Percentiles rank a stretch among this genome's conserved stretches.
These are phyloP conservation scores for Dynastes tityus DNA, from an alignment of 2,888 invertebrate species.

Conservation along the genomic window DNA sequence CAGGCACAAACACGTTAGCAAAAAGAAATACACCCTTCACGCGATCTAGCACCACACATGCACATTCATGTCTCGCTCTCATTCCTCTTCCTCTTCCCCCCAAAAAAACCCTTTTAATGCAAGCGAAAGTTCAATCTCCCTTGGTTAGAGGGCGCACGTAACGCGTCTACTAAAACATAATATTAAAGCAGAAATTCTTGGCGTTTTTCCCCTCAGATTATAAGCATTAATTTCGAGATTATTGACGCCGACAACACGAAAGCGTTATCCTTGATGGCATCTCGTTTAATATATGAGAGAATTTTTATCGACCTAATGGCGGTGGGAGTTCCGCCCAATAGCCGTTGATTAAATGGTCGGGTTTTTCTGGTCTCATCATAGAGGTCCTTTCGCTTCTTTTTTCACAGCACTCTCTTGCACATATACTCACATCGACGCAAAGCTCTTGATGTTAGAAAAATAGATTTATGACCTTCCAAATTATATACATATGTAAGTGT, in stretches of 20 bases:
- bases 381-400: not conserved
- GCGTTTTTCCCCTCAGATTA: slow-evolving; percentile 39
- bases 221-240: slow-evolving; percentile 47
- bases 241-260: slow-evolving; percentile 44
- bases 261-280: slow-evolving; percentile 41
- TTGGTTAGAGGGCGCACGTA: not conserved
- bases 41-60: not conserved
- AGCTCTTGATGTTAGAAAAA: not conserved
- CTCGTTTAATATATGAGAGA: slow-evolving; percentile 46
- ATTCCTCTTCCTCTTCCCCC: not conserved
- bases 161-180: slow-evolving; percentile 17
- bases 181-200: slow-evolving; percentile 37
- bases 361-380: not conserved
- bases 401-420: not conserved
- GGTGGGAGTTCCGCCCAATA: slow-evolving; percentile 33
- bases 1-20: too few relatives aligned
- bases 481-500: not conserved
- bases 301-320: slow-evolving; percentile 47
- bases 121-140: not conserved
- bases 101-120: not conserved
- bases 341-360: slow-evolving; percentile 40
- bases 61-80: not conserved
- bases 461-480: slow-evolving; percentile 1
- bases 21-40: too few relatives aligned
- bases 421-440: not conserved